phyloP scores from a whole-genome alignment of 2,888 invertebrate species.

The Abscondita cerata region DNA sequence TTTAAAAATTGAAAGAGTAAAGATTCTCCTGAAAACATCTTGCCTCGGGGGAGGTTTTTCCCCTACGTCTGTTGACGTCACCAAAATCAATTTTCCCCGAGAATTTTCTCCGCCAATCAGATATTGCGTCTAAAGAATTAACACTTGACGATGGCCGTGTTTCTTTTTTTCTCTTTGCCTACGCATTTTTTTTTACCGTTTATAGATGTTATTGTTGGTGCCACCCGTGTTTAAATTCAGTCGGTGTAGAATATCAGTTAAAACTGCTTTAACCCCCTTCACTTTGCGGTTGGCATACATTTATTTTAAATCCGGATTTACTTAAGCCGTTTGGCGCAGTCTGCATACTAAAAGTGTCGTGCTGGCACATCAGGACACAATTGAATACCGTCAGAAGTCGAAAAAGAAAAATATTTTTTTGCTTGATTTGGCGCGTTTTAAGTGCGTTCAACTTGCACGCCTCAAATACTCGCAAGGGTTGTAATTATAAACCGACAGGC shows the following conservation, averaged over 20 bases:
- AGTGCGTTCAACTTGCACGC: neutral
- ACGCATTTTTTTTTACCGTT: conserved; percentile 2
- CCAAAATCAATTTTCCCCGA: conserved; percentile 44
- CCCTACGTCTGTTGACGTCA: conserved; percentile 43
- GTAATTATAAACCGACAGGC: conserved; percentile 31
- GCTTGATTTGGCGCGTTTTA: conserved; percentile 2
- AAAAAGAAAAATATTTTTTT: conserved; percentile 23
- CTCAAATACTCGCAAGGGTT: conserved; percentile 21
- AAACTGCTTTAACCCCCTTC: conserved; percentile 18
- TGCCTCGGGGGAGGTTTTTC: conserved; percentile 30
- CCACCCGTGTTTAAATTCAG: conserved; percentile 26
- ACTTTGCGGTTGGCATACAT: conserved; percentile 34
- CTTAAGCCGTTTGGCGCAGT: conserved; percentile 35
- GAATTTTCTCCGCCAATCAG: conserved; percentile 42
- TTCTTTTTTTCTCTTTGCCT: conserved; percentile 17
- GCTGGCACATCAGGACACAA: conserved; percentile 17
- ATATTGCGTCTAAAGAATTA: conserved; percentile 38
- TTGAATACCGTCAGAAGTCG: conserved; percentile 31
- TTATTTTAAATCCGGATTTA: conserved; percentile 37
- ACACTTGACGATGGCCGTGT: conserved; percentile 39
- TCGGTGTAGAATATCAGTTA: conserved; percentile 34
- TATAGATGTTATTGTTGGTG: neutral
- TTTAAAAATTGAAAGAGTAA: conserved; percentile 6
- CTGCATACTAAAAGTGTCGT: conserved; percentile 28
- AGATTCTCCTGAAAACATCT: conserved; percentile 24